These are phyloP conservation scores for Phyllostomus discolor DNA, from an alignment of 2,113 vertebrate species.

Conservation along the genomic window DNA sequence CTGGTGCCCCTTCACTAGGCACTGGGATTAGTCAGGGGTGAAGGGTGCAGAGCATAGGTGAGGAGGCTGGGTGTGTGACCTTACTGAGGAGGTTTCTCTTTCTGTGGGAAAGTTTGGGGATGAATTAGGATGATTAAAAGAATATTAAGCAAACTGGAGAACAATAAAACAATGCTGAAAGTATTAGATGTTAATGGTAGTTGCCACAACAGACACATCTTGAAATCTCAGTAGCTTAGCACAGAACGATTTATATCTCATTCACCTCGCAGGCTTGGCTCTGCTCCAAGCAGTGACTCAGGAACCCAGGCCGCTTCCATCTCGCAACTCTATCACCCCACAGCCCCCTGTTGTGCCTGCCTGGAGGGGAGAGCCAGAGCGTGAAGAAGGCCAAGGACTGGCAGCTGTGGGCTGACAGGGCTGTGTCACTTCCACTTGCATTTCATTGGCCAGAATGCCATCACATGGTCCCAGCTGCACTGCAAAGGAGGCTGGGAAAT, in stretches of 20 bases:
- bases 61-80: background rate
- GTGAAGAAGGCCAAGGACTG: background rate
- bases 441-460: background rate
- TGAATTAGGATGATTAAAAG: slow-evolving; percentile 18
- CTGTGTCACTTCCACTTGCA: background rate
- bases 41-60: background rate
- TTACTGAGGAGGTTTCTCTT: background rate
- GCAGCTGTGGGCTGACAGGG: background rate
- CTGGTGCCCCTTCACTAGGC: background rate
- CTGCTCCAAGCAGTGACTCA: background rate
- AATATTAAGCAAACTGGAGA: slow-evolving; percentile 22
- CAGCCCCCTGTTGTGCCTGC: background rate
- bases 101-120: background rate
- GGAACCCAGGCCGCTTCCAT: background rate
- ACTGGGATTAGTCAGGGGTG: background rate
- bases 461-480: background rate
- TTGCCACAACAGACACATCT: slow-evolving; percentile 20
- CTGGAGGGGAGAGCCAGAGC: background rate
- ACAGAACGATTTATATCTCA: background rate
- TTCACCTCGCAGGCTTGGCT: background rate
- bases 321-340: background rate
- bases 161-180: background rate
- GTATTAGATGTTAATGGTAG: background rate
- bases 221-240: slow-evolving; percentile 25
- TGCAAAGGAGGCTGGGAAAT: background rate